Base-by-base conservation (phyloP, 2,888 invertebrate species). In the Ormyrus pomaceus region DNA sequence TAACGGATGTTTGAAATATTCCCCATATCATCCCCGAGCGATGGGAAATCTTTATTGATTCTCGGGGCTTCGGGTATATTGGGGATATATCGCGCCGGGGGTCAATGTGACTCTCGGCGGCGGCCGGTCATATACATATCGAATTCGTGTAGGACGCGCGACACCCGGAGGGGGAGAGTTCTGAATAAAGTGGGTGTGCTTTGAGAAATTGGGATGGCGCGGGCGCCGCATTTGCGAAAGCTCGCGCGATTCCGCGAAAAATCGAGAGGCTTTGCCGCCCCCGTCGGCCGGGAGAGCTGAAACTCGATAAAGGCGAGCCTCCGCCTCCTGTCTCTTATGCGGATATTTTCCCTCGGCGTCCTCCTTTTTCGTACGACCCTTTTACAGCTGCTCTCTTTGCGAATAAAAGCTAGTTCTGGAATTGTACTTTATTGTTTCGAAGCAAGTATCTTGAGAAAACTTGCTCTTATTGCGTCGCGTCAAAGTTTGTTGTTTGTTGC, bases 1-100 rank as follows among this genome's bases (percentile, higher is more conserved):
- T 82, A 79, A 79, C 83, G 86, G 86, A 88, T 87, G 86, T 87
- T 87, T 87, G 86, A 88, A 89, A 89, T 89, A 89, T 89, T 87
- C 86, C 45, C 11, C 34, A 48, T 51, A 73, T 46, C 69, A 19
- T 56, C 83, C 84, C 85, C 34, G 34, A 81, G 85, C 87, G 87
- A 86, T 86, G 85, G 87, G 84, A 89, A 89, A 89, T 89, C 89
- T 89, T 87, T 88, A 90, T 90, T 88, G 90, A 90, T 89, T 89
- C 87, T 64, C 19, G 86, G 86, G 86, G 84, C 86, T 84, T 84
- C 86, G 85, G 10, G 83, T 56, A 9, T 48, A 51, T 46, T 7
- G 19, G 34, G 34, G 46, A 65, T 48, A 84, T 84, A 86, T 85
- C 84, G 85, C 85, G 84, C 85, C 34, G 34, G 84, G 84, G 87